phyloP scores from a whole-genome alignment of 1,140 invertebrate species.

The Zelostemma sp. region DNA sequence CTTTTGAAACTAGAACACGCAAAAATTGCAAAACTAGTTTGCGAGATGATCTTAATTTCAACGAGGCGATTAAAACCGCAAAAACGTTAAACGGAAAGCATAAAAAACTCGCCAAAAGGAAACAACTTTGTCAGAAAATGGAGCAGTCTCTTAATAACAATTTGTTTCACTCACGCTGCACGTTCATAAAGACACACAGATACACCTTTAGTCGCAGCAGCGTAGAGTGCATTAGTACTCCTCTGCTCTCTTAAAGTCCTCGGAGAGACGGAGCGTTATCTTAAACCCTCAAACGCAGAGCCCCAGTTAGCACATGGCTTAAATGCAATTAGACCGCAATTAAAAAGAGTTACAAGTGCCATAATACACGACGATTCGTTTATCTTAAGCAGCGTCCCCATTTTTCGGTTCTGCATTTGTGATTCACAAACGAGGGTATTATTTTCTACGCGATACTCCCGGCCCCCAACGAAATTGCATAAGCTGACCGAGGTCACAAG shows the following conservation, averaged over 20 bases:
- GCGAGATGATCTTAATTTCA: background rate
- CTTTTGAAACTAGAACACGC: background rate
- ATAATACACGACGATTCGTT: conserved; percentile 26
- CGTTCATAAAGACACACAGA: conserved; percentile 32
- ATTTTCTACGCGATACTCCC: background rate
- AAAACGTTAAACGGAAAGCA: conserved; percentile 1
- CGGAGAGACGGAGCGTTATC: conserved; percentile 21
- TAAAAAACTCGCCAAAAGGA: background rate
- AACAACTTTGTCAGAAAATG: background rate
- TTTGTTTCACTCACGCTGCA: background rate
- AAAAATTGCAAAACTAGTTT: background rate
- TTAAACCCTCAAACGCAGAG: conserved; percentile 16
- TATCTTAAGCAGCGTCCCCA: conserved; percentile 11
- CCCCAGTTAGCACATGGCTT: conserved; percentile 22
- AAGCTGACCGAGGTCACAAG: conserved; percentile 10
- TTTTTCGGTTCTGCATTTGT: conserved; percentile 7
- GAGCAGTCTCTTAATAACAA: conserved; percentile 2
- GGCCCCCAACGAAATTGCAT: conserved; percentile 29
- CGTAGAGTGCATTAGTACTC: conserved; percentile 7
- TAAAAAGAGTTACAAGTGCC: conserved; percentile 28
- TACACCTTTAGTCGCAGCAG: background rate
- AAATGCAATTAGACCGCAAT: conserved; percentile 30
- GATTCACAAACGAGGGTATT: background rate
- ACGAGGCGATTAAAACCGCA: background rate
- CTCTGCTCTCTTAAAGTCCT: conserved; percentile 10